phyloP scores from a whole-genome alignment of 2,113 vertebrate species.

The Aviceda subcristata region DNA sequence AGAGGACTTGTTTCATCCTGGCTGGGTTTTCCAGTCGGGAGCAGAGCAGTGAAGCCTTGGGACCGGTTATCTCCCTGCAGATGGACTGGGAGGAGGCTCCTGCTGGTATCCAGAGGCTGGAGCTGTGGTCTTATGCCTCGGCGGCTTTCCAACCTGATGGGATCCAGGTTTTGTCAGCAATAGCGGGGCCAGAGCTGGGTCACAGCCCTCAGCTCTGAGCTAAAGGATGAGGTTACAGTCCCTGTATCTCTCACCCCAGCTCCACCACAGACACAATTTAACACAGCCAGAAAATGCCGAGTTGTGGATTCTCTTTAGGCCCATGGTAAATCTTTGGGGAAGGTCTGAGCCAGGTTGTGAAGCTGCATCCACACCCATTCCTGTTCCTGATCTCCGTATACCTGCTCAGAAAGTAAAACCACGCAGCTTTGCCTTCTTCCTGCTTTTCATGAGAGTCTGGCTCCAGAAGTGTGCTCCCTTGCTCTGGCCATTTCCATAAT shows the following conservation, averaged over 20 bases:
- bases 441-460: not conserved
- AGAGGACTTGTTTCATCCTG: not conserved
- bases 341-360: not conserved
- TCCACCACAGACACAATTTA: not conserved
- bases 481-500: constrained; percentile 40
- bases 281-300: fast-evolving
- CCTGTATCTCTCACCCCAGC: not conserved
- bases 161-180: not conserved
- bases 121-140: not conserved
- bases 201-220: not conserved
- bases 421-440: not conserved
- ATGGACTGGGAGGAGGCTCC: not conserved
- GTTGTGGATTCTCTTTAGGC: not conserved
- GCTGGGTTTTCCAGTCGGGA: not conserved
- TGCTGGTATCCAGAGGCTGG: not conserved
- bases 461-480: not conserved
- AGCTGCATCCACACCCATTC: not conserved
- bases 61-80: not conserved
- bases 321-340: not conserved
- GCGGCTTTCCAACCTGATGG: not conserved
- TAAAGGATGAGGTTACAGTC: not conserved
- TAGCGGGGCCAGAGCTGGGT: not conserved
- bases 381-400: not conserved
- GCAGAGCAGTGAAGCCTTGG: not conserved
- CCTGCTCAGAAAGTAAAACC: not conserved